Evolutionary conservation across 2,797 vertebrate genomes (phyloP), one percentile per base, ranked within the genome.

Genomic region (Acanthurus tractus): DNA sequence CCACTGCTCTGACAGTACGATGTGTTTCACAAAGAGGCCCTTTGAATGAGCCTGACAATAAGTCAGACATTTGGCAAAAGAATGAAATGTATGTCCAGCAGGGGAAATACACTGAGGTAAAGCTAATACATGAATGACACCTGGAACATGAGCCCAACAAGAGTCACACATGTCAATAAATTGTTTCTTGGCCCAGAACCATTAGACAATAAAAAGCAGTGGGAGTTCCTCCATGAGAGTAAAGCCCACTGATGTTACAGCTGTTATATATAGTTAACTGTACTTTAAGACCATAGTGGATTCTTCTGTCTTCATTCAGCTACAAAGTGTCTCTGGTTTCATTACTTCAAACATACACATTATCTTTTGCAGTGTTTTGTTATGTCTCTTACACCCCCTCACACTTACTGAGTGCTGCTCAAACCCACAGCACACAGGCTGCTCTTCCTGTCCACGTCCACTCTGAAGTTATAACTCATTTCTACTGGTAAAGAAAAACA

Each of bases 211-310:
- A 36, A 29, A 48, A 49, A 52, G 12, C 18, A 22, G 42, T 34
- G 45, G 58, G 22, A 34, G 17, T 50, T n/a, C 11, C 15, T 58
- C 34, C 10, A n/a, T n/a, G 2, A 34, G 13, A 18, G 53, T 34
- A 38, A 77, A 72, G 40, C 52, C 48, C 44, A 20, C 20, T 61
- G 48, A 63, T 78, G 62, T 65, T 63, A 42, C 55, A 69, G 69
- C 69, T 25, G 52, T 36, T 23, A 7, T 12, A 66, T 62, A 34
- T 12, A 81, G 42, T n/a, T 5, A 61, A 48, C 29, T 12, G 34
- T 52, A 7, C 42, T 9, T 11, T 18, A 48, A 49, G 56, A 52
- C 25, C 62, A 62, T 5, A 0, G 49, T 34, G 13, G 44, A 45
- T 58, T 45, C 7, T 58, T 54, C 11, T 3, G 6, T 65, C 38